Conservation (phyloP, 2,888 invertebrate species). For the Malthinus seriepunctatus region DNA sequence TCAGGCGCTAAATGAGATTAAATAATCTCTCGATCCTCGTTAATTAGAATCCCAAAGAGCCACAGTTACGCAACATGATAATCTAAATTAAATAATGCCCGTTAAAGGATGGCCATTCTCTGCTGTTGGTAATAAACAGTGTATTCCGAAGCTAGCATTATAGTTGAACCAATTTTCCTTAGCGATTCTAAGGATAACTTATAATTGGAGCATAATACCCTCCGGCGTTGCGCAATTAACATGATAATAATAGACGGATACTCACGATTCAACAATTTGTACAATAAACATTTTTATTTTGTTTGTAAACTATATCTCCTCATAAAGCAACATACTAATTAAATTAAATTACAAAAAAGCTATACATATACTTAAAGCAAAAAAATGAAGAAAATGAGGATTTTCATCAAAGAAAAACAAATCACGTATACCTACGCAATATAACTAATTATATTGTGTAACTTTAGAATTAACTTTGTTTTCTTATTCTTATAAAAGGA, state of each 20-base stretch:
- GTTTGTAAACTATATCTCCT: no score
- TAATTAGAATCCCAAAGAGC: constrained; percentile 47
- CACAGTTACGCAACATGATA: constrained; percentile 43
- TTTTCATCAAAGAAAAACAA: no score
- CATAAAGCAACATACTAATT: no score
- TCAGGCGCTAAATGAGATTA: constrained; percentile 51
- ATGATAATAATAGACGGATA: constrained; percentile 2
- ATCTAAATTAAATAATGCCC: constrained; percentile 52
- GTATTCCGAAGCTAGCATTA: constrained; percentile 21
- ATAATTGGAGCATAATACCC: constrained; percentile 22
- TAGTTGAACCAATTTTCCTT: constrained; percentile 24
- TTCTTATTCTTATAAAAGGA: no score
- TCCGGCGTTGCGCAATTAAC: constrained; percentile 21
- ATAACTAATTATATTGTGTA: no score
- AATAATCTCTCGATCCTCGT: constrained; percentile 49
- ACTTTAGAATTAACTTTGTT: no score
- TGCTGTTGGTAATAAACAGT: constrained; percentile 26
- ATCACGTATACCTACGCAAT: no score
- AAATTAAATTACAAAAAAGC: no score
- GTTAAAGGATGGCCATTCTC: constrained; percentile 37
- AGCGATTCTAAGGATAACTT: constrained; percentile 21
- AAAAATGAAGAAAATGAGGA: no score
- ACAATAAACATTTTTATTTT: no score
- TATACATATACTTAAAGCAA: no score
- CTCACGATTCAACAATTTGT: not conserved